Conservation (phyloP, 1,140 invertebrate genomes). For the Drosophila sp. region DNA sequence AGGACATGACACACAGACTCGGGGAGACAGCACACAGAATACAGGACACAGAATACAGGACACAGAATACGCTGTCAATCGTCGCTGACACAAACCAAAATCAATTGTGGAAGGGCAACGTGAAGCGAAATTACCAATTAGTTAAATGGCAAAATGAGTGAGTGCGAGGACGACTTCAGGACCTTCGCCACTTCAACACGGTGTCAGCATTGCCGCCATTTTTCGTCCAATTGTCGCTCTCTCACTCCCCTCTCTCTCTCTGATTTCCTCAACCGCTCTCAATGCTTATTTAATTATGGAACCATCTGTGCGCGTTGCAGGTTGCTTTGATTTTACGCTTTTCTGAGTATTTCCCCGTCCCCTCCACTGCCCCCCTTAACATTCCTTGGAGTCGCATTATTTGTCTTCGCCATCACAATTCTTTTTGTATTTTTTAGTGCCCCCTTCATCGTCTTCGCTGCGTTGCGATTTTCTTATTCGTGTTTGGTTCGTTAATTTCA, state of each 20-base stretch:
- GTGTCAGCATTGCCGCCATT: constrained; percentile 65
- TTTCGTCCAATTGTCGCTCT: constrained; percentile 22
- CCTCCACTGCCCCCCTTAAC: constrained; percentile 22
- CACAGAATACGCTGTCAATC: constrained; percentile 57
- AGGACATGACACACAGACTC: constrained; percentile 45
- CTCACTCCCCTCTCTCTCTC: background rate
- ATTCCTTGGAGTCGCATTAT: constrained; percentile 15
- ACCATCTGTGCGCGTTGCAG: constrained; percentile 77
- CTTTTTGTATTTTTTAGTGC: constrained; percentile 33
- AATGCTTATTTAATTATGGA: constrained; percentile 80
- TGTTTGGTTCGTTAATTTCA: constrained; percentile 81
- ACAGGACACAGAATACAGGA: background rate
- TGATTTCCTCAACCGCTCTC: constrained; percentile 17
- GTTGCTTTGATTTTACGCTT: constrained; percentile 81
- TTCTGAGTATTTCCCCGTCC: constrained; percentile 66
- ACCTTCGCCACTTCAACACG: constrained; percentile 29
- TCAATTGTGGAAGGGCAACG: constrained; percentile 69
- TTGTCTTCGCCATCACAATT: constrained; percentile 1
- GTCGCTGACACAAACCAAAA: constrained; percentile 73
- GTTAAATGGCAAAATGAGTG: constrained; percentile 79
- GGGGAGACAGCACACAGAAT: no score
- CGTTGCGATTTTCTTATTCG: constrained; percentile 68
- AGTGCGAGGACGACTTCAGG: constrained; percentile 55
- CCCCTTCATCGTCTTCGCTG: constrained; percentile 10
- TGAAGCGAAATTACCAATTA: constrained; percentile 75